A percentile compares a stretch with the other conserved stretches of the same genome.
phyloP scores from a whole-genome alignment of 2,113 vertebrate genomes.

The Oceanites oceanicus region DNA sequence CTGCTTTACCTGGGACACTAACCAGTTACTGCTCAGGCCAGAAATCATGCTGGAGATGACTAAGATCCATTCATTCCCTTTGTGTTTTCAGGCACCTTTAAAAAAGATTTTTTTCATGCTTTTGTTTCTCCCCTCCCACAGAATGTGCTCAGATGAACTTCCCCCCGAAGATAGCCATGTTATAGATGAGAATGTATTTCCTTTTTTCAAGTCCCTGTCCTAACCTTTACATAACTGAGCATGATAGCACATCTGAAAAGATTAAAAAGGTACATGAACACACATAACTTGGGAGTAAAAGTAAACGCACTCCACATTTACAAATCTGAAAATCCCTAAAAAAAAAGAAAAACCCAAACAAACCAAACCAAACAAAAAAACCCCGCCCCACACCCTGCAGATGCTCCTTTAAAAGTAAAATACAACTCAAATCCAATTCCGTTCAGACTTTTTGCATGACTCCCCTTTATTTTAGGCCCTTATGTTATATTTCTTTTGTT shows the following conservation, averaged over 20 bases:
- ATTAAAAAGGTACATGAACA: not conserved
- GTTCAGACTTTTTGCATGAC: not conserved
- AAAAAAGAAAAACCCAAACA: not conserved
- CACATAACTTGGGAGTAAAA: not conserved
- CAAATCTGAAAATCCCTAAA: not conserved
- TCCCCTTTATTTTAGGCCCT: not conserved
- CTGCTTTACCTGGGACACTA: not conserved
- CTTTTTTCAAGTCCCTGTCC: not conserved
- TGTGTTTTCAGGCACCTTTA: not conserved
- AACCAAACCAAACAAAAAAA: not conserved
- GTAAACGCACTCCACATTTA: not conserved
- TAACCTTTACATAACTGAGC: not conserved
- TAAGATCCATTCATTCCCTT: not conserved
- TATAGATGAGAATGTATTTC: not conserved
- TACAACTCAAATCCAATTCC: not conserved
- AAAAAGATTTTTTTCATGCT: not conserved
- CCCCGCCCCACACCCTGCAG: fast-evolving
- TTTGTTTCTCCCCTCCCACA: not conserved
- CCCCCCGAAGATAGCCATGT: fast-evolving
- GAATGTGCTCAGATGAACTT: not conserved
- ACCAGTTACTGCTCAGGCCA: not conserved
- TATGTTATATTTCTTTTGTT: not conserved
- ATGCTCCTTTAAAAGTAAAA: not conserved
- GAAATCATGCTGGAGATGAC: not conserved
- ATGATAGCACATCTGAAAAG: not conserved